Evolutionary conservation across 2,888 invertebrate species (phyloP).

Genomic region (Netelia inedita): DNA sequence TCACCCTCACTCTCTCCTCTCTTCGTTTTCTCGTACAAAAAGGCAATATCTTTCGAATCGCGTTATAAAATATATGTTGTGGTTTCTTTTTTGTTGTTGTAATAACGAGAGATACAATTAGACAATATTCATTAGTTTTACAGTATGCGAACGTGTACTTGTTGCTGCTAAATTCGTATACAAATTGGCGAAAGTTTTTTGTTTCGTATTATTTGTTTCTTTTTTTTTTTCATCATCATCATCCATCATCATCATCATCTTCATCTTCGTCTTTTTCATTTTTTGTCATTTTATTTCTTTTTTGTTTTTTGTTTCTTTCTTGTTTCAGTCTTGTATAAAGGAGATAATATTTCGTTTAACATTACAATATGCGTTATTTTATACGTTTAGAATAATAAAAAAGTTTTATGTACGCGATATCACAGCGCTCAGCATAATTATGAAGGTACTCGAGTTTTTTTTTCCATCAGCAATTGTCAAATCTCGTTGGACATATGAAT

Average conservation of each 20-base stretch:
- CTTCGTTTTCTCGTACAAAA: slow-evolving; percentile 36
- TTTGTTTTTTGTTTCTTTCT: slow-evolving; percentile 13
- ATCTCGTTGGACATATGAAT: slow-evolving; percentile 67
- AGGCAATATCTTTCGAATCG: slow-evolving; percentile 60
- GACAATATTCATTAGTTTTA: slow-evolving; percentile 50
- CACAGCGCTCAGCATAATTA: slow-evolving; percentile 84
- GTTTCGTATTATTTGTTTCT: slow-evolving; percentile 11
- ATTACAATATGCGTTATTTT: slow-evolving; percentile 81
- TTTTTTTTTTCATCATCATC: not conserved
- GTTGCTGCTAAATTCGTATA: slow-evolving; percentile 71
- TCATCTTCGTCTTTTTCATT: not conserved
- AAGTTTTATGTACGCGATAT: slow-evolving; percentile 83
- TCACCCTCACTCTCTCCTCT: not conserved
- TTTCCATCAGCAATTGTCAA: slow-evolving; percentile 66
- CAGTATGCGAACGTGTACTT: slow-evolving; percentile 63
- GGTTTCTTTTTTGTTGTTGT: slow-evolving; percentile 17
- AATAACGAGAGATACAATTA: slow-evolving; percentile 64
- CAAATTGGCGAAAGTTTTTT: slow-evolving; percentile 70
- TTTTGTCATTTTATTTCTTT: slow-evolving; percentile 43
- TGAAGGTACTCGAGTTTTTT: slow-evolving; percentile 72
- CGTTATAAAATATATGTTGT: slow-evolving; percentile 66
- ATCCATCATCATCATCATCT: not conserved
- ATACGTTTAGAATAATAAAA: slow-evolving; percentile 78
- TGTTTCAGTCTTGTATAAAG: slow-evolving; percentile 77
- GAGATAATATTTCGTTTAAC: slow-evolving; percentile 81